Percentiles rank a stretch among this genome's conserved stretches.
Evolutionary conservation across 2,113 vertebrate species (phyloP).

Genomic region (human): DNA sequence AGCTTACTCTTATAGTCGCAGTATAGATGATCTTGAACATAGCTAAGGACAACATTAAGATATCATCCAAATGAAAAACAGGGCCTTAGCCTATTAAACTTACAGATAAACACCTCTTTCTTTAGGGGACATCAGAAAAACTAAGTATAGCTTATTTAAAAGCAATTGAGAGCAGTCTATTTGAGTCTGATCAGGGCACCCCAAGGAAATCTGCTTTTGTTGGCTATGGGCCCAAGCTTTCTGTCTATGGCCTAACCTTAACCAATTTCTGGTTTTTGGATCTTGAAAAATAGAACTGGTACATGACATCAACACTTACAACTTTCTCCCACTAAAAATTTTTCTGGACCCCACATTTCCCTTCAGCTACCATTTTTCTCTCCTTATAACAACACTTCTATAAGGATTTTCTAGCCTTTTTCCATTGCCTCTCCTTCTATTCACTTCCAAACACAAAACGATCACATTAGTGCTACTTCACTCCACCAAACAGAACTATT

Average conservation of each 20-base stretch:
- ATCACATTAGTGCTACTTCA: background rate
- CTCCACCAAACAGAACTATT: background rate
- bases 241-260: background rate
- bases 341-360: background rate
- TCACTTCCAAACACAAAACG: background rate
- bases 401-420: conserved; percentile 29
- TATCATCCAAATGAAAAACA: conserved; percentile 25
- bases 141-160: background rate
- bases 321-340: background rate
- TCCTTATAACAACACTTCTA: background rate
- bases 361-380: background rate
- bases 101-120: background rate
- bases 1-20: background rate
- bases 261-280: background rate
- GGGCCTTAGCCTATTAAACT: background rate
- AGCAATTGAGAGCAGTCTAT: background rate
- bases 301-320: background rate
- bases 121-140: background rate
- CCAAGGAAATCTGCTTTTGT: background rate
- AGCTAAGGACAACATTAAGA: conserved; percentile 3
- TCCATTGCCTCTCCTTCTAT: background rate
- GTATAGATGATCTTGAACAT: background rate
- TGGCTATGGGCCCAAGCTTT: background rate
- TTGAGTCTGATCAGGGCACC: background rate
- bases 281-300: background rate